Evolutionary conservation across 2,888 invertebrate species (phyloP).

Genomic region (Balanococcus diminutus): DNA sequence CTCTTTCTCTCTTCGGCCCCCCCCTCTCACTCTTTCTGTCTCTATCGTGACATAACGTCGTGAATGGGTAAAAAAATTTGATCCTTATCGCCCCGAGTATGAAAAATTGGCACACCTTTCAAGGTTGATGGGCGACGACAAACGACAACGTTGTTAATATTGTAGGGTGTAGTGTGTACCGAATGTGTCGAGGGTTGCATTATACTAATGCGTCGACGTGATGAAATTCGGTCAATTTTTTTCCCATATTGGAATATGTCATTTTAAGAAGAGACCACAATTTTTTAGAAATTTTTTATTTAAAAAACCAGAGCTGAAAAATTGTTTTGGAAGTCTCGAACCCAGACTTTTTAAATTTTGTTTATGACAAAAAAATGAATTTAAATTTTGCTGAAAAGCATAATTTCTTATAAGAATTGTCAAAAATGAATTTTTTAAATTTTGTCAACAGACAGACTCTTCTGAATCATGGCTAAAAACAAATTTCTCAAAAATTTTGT

Average conservation of each 20-base stretch:
- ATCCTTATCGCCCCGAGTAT: background rate
- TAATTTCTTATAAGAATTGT: no score
- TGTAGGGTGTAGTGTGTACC: background rate
- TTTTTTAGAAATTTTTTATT: no score
- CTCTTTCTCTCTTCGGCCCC: background rate
- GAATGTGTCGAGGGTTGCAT: background rate
- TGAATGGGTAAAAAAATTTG: slow-evolving; percentile 11
- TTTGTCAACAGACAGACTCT: no score
- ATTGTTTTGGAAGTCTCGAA: no score
- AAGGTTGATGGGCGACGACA: slow-evolving; percentile 13
- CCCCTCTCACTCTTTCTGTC: background rate
- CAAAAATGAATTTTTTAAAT: no score
- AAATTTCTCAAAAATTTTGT: no score
- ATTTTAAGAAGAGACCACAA: no score
- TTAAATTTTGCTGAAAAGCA: no score
- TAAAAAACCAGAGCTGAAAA: no score
- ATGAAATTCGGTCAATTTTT: background rate
- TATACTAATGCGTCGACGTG: background rate
- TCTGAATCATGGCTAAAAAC: no score
- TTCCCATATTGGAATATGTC: background rate
- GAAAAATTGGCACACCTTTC: slow-evolving; percentile 36
- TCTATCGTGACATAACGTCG: slow-evolving; percentile 36
- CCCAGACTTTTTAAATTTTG: no score
- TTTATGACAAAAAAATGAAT: no score
- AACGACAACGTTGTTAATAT: slow-evolving; percentile 23